phyloP scores from a whole-genome alignment of 2,113 vertebrate species.

The Bubo scandiacus region DNA sequence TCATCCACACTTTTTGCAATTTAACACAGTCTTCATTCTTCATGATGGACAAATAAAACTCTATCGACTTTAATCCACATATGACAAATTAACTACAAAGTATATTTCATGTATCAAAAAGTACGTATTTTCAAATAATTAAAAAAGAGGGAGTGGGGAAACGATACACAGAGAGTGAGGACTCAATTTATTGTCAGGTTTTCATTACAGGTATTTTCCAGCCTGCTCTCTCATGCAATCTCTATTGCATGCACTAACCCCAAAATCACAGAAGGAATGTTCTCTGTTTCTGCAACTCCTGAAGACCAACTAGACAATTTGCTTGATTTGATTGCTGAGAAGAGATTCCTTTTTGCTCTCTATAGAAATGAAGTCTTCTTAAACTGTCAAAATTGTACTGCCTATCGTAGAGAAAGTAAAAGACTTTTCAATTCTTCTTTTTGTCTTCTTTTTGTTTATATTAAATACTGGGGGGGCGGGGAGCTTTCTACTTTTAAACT shows the following conservation, averaged over 20 bases:
- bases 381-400: background rate
- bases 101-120: background rate
- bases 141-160: background rate
- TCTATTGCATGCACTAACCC: background rate
- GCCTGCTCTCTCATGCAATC: background rate
- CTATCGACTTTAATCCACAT: background rate
- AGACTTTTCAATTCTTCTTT: background rate
- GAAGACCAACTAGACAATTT: background rate
- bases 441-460: background rate
- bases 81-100: background rate
- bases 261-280: background rate
- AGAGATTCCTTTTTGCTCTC: background rate
- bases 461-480: background rate
- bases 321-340: background rate
- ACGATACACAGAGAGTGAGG: rapidly evolving
- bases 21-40: background rate
- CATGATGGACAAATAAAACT: background rate
- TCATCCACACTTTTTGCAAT: background rate
- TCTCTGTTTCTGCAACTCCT: background rate
- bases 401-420: background rate
- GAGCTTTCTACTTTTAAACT: background rate
- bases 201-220: background rate
- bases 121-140: background rate
- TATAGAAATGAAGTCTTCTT: background rate
- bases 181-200: background rate